Conservation (phyloP, 2,888 invertebrate genomes). For the Chironomus tentans region DNA sequence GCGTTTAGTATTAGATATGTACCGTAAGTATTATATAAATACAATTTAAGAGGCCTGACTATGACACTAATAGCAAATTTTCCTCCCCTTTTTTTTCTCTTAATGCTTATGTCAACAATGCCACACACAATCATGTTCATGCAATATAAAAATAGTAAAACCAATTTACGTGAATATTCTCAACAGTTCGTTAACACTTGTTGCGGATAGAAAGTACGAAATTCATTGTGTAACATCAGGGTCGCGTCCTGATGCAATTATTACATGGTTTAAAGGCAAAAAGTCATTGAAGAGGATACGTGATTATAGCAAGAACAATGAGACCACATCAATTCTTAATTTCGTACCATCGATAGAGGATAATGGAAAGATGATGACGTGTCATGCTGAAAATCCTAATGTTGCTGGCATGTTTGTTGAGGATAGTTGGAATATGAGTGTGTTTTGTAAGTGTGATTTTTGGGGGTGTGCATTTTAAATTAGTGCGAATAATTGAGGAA, state of each 20-base stretch:
- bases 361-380: constrained; percentile 68
- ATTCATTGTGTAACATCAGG: constrained; percentile 47
- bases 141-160: constrained; percentile 39
- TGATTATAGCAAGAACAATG: constrained; percentile 62
- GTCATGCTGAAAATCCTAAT: constrained; percentile 75
- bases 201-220: constrained; percentile 45
- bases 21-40: constrained; percentile 41
- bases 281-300: constrained; percentile 39
- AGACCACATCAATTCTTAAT: constrained; percentile 67
- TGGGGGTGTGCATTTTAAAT: no score
- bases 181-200: constrained; percentile 40
- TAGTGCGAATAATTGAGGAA: no score
- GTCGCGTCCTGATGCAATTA: constrained; percentile 47
- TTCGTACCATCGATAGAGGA: constrained; percentile 73
- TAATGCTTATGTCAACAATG: no score
- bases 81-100: not conserved
- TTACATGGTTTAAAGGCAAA: constrained; percentile 50
- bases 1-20: constrained; percentile 42
- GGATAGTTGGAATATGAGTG: constrained; percentile 68
- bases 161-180: constrained; percentile 45
- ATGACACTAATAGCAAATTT: not conserved
- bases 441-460: constrained; percentile 68
- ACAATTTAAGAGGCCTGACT: not conserved
- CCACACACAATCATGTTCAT: not conserved
- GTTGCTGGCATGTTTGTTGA: constrained; percentile 64